phyloP scores from a whole-genome alignment of 1,140 invertebrate species.

The Pseudomyrmex flavicornis region DNA sequence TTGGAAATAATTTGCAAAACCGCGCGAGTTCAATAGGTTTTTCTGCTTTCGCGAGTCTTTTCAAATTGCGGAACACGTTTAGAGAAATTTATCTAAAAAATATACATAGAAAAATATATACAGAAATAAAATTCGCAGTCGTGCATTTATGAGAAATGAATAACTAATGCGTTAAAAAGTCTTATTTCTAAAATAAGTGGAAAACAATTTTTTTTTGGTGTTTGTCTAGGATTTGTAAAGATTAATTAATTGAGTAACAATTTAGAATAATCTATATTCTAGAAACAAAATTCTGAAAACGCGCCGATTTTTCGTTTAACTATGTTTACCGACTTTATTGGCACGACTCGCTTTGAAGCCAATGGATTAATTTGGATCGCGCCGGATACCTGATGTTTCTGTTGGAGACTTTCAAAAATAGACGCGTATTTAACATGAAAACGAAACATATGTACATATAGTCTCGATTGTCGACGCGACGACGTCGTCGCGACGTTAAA shows the following conservation, averaged over 20 bases:
- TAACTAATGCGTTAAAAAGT: neutral
- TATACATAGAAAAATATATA: neutral
- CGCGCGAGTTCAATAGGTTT: neutral
- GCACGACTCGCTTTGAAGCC: slow-evolving; percentile 42
- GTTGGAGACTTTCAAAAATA: slow-evolving; percentile 40
- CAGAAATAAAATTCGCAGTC: neutral
- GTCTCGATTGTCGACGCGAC: slow-evolving; percentile 36
- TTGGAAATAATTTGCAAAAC: neutral
- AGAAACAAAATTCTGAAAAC: slow-evolving; percentile 19
- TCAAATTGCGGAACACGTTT: neutral
- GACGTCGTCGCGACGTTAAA: slow-evolving; percentile 52
- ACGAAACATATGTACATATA: slow-evolving; percentile 30
- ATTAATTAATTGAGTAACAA: neutral
- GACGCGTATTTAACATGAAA: neutral
- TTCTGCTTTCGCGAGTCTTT: neutral
- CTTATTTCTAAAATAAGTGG: too few species aligned
- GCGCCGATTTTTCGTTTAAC: slow-evolving; percentile 33
- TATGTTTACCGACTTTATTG: slow-evolving; percentile 28
- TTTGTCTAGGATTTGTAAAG: neutral
- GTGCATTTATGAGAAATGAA: neutral
- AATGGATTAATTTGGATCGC: slow-evolving; percentile 31
- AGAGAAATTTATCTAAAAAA: neutral
- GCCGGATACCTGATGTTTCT: slow-evolving; percentile 26
- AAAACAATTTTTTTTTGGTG: too few species aligned
- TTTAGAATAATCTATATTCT: slow-evolving; percentile 2